These are phyloP conservation scores for Dicentrarchus labrax DNA, from an alignment of 2,113 vertebrate species.

Conservation along the genomic window DNA sequence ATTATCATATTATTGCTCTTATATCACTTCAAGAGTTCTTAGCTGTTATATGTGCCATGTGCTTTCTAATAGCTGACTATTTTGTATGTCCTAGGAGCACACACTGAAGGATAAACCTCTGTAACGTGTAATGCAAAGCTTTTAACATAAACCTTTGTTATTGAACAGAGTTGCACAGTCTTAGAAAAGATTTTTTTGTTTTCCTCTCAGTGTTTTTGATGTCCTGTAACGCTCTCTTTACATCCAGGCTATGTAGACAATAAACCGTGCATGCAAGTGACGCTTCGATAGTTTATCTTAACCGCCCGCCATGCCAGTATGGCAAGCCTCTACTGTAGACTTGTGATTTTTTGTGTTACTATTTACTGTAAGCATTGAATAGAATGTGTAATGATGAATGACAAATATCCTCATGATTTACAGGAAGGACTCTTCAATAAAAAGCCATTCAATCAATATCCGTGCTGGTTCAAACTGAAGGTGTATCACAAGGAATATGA, in stretches of 20 bases:
- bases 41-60: conserved; percentile 76
- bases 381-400: conserved; percentile 71
- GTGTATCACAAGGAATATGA: conserved; percentile 38
- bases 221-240: conserved; percentile 76
- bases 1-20: conserved; percentile 66
- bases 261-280: conserved; percentile 83
- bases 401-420: conserved; percentile 49
- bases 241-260: conserved; percentile 73
- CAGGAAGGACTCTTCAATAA: conserved; percentile 56
- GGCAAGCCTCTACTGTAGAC: conserved; percentile 75
- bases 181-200: conserved; percentile 62
- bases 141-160: conserved; percentile 73
- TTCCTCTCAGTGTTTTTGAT: conserved; percentile 74
- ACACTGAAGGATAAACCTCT: conserved; percentile 70
- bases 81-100: conserved; percentile 78
- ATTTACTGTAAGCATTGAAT: conserved; percentile 75
- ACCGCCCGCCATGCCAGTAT: conserved; percentile 60
- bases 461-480: conserved; percentile 57
- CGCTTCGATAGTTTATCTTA: conserved; percentile 75
- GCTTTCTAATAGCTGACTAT: conserved; percentile 78
- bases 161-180: conserved; percentile 68
- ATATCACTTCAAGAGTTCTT: conserved; percentile 70
- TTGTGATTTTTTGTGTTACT: conserved; percentile 82
- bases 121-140: conserved; percentile 75
- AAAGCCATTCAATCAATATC: conserved; percentile 72